phyloP scores from a whole-genome alignment of 2,888 invertebrate species.

The Drosophila suboccidentalis region DNA sequence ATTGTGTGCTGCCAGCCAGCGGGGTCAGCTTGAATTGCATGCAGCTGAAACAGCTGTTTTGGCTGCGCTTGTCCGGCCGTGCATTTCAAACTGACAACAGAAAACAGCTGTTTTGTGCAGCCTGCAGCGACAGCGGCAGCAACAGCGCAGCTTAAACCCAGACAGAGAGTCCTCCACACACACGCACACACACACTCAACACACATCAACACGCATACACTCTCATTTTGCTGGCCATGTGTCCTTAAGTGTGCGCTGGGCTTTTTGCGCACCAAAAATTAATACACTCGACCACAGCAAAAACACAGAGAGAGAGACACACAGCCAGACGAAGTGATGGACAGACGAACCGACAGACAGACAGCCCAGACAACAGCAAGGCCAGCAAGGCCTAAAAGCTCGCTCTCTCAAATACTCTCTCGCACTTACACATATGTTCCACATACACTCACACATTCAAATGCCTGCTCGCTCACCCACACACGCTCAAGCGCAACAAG shows the following conservation, averaged over 20 bases:
- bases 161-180: constrained; percentile 53
- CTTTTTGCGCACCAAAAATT: constrained; percentile 70
- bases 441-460: constrained; percentile 4
- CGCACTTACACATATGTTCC: constrained; percentile 4
- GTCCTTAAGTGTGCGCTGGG: constrained; percentile 66
- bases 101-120: constrained; percentile 69
- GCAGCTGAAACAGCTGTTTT: constrained; percentile 47
- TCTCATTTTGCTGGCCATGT: constrained; percentile 46
- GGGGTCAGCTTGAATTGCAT: constrained; percentile 9
- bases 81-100: constrained; percentile 48
- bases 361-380: constrained; percentile 40
- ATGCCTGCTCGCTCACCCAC: constrained; percentile 50
- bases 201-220: neutral
- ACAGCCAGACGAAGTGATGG: constrained; percentile 29
- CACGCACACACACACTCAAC: constrained; percentile 23
- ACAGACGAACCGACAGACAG: constrained; percentile 23
- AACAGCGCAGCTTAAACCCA: constrained; percentile 36
- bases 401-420: constrained; percentile 24
- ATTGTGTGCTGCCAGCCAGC: constrained; percentile 4
- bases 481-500: constrained; percentile 69
- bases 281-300: constrained; percentile 31
- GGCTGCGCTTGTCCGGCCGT: constrained; percentile 36
- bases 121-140: constrained; percentile 28
- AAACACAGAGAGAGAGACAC: constrained; percentile 3
- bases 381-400: constrained; percentile 56